Evolutionary conservation across 2,888 invertebrate genomes (phyloP), one percentile per base, ranked within the genome.

Genomic region (Drosophila flavopinicola): DNA sequence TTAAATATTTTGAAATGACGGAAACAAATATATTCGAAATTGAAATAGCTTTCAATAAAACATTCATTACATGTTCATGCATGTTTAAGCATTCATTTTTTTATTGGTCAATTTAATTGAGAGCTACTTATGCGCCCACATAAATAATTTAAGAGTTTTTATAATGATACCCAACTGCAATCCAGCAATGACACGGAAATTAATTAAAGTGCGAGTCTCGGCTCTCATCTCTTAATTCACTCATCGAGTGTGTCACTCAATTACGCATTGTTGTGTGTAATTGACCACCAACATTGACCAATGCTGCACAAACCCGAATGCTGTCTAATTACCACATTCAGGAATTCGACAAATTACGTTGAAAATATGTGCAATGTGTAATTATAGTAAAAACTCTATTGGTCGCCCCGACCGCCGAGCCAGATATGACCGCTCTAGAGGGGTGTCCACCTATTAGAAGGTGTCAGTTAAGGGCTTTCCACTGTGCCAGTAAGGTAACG

Each of bases 281-380:
- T 58, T 75, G 51, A 68, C 53, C 78, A 32, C 41, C 33, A 51
- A 68, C 60, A 74, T 52, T 49, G 60, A 45, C 57, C 60, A 52
- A 47, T 47, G 39, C 53, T 47, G 27, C 32, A 57, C 53, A 60
- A 25, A 59, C 52, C 41, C 37, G 49, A 61, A 58, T 44, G 29
- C 38, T 39, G 42, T 44, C 54, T 70, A 70, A 75, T 75, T 78
- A 78, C 57, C 35, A 45, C 51, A 61, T 48, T 39, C 56, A 13
- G 32, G 27, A 47, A 60, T 60, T 39, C n/a, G 10, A 32, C 60
- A 44, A 44, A 44, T 44, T 44, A 37, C 30, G 37, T 30, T 44
- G 11, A 37, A 30, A n/a, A 30, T 59, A 25, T 41, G 17, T 15
- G 29, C 13, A 24, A 20, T 29, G 32, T 53, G 24, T 20, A 30